phyloP scores from a whole-genome alignment of 2,888 invertebrate species.

The Cerastis leucographa region DNA sequence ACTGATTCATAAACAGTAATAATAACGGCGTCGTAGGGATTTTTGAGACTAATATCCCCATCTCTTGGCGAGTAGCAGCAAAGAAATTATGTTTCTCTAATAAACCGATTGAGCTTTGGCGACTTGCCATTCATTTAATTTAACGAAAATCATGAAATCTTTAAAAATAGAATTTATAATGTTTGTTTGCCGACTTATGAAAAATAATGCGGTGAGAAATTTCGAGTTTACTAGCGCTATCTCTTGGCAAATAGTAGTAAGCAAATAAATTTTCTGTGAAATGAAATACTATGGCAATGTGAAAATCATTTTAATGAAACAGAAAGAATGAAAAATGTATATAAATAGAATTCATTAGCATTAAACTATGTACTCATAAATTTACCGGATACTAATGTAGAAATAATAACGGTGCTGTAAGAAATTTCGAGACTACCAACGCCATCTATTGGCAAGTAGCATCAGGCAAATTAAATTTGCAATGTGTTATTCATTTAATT shows the following conservation, averaged over 20 bases:
- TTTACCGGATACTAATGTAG: not conserved
- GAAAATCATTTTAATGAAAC: not conserved
- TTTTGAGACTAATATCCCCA: slow-evolving; percentile 65
- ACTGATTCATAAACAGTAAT: not conserved
- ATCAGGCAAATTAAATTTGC: not conserved
- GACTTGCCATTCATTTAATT: not conserved
- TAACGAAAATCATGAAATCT: not conserved
- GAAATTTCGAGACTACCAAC: not conserved
- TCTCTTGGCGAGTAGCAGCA: slow-evolving; percentile 60
- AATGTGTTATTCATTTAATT: not conserved
- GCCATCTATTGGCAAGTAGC: not conserved
- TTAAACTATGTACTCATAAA: not conserved
- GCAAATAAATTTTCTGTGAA: no score
- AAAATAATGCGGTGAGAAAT: no score
- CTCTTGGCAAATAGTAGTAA: no score
- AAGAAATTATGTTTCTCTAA: not conserved
- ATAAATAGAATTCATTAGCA: no score
- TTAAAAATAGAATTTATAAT: not conserved
- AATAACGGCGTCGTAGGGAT: not conserved
- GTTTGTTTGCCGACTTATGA: no score
- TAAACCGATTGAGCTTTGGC: not conserved
- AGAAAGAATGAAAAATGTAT: not conserved
- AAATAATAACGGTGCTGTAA: not conserved
- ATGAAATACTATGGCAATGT: no score
- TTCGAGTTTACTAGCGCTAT: no score